These are phyloP conservation scores for Virgularia gustaviana DNA, from an alignment of 92 coral and sea anemone genomes.

Conservation along the genomic window DNA sequence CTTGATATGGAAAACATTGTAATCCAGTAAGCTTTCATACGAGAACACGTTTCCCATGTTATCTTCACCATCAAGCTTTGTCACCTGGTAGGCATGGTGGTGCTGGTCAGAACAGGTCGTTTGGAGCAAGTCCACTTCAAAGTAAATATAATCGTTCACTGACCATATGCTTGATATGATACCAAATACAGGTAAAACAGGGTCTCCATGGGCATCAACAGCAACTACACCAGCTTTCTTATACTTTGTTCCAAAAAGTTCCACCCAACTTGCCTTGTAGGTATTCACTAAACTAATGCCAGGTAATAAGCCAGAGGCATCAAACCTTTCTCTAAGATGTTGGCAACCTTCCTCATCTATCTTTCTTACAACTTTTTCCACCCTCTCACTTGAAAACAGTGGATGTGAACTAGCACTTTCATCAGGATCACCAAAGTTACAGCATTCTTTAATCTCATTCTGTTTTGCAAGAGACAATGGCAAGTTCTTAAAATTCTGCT, in stretches of 20 bases:
- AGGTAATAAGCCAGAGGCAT: slow-evolving; percentile 28
- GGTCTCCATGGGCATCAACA: slow-evolving; percentile 22
- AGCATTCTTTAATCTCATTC: slow-evolving; percentile 25
- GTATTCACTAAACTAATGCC: slow-evolving; percentile 18
- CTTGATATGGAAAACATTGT: slow-evolving; percentile 30
- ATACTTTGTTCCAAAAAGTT: slow-evolving; percentile 16
- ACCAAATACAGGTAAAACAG: slow-evolving; percentile 22
- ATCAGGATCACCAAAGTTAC: slow-evolving; percentile 36
- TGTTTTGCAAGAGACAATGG: slow-evolving; percentile 29
- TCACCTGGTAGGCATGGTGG: slow-evolving; percentile 30
- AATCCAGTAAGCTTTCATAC: slow-evolving; percentile 9
- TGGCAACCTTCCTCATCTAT: slow-evolving; percentile 13
- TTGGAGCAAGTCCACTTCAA: slow-evolving; percentile 12
- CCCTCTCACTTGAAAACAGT: slow-evolving; percentile 20
- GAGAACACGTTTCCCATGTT: slow-evolving; percentile 8
- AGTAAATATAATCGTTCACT: slow-evolving; percentile 17
- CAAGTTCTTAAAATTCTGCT: slow-evolving; percentile 36
- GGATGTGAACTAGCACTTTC: slow-evolving; percentile 32
- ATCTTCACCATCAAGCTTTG: background rate
- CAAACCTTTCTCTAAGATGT: slow-evolving; percentile 3
- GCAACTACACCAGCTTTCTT: slow-evolving; percentile 16
- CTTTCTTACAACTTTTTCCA: background rate
- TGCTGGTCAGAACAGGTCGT: slow-evolving; percentile 13
- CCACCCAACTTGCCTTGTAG: slow-evolving; percentile 28
- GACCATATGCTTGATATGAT: slow-evolving; percentile 7